A percentile compares a stretch with the other conserved stretches of the same genome.
Evolutionary conservation across 2,888 invertebrate species (phyloP).

Genomic region (Scelioninae gen. 1): DNA sequence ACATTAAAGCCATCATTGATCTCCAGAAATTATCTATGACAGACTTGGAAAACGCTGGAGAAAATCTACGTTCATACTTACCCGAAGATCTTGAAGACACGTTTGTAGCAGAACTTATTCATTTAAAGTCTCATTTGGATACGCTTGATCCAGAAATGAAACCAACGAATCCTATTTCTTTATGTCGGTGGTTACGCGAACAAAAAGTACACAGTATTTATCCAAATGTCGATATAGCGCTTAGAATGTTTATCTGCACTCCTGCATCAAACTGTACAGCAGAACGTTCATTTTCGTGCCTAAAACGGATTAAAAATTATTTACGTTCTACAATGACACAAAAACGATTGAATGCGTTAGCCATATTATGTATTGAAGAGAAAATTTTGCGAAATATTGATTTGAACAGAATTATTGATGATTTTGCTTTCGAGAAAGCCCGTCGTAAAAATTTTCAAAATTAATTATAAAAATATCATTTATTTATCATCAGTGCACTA

Average conservation of each 20-base stretch:
- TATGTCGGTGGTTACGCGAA: conserved; percentile 32
- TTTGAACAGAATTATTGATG: background rate
- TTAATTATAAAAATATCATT: too few species aligned
- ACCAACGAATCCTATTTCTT: conserved; percentile 34
- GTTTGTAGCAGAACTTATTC: conserved; percentile 31
- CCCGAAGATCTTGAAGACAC: conserved; percentile 35
- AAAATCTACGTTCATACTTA: conserved; percentile 21
- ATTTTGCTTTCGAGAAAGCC: conserved; percentile 11
- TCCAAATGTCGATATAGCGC: conserved; percentile 31
- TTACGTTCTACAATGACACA: background rate
- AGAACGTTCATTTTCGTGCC: conserved; percentile 31
- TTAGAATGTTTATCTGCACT: conserved; percentile 38
- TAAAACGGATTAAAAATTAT: conserved; percentile 17
- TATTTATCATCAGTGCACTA: too few species aligned
- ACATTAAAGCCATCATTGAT: conserved; percentile 45
- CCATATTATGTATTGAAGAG: conserved; percentile 10
- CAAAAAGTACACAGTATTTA: conserved; percentile 30
- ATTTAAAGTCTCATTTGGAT: conserved; percentile 53
- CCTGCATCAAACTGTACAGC: conserved; percentile 32
- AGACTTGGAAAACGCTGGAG: conserved; percentile 31
- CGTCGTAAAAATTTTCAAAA: conserved; percentile 8
- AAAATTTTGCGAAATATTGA: background rate
- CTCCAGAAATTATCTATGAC: conserved; percentile 17
- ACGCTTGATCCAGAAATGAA: conserved; percentile 27
- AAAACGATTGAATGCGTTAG: conserved; percentile 9